Conservation (phyloP, 2,797 vertebrate genomes). For the Hydrophis major region DNA sequence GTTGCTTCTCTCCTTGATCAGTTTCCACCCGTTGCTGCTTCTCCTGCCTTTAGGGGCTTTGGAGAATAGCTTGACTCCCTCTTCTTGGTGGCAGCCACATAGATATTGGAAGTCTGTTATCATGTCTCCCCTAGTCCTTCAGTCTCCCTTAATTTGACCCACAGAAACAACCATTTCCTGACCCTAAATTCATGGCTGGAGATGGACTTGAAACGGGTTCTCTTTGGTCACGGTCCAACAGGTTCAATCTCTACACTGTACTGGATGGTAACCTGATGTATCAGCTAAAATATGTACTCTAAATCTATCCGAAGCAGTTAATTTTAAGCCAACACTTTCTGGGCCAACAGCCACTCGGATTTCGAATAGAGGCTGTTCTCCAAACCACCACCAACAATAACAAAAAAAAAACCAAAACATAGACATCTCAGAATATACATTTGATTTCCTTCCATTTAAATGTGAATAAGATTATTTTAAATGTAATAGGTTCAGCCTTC, state of each 20-base stretch:
- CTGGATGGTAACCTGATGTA: background rate
- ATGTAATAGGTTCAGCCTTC: background rate
- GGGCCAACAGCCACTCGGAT: background rate
- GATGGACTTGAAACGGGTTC: background rate
- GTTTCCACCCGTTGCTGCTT: too few relatives aligned
- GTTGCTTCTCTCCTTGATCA: too few relatives aligned
- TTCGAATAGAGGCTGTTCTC: background rate
- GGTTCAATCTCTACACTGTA: background rate
- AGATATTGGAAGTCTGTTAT: too few relatives aligned
- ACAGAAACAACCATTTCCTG: background rate
- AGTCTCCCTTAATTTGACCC: too few relatives aligned
- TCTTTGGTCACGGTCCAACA: background rate
- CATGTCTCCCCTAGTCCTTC: too few relatives aligned
- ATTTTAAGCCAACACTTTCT: background rate
- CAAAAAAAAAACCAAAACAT: fast-evolving
- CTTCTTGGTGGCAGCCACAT: too few relatives aligned
- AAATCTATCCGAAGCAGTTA: background rate
- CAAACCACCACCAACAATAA: background rate
- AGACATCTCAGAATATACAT: background rate
- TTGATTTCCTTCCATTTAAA: background rate
- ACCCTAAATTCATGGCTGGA: background rate
- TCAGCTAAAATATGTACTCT: background rate
- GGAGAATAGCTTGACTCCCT: too few relatives aligned
- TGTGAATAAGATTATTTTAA: background rate
- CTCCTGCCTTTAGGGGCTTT: too few relatives aligned